These are phyloP conservation scores for Leuciscus idus DNA, from an alignment of 2,113 vertebrate genomes.

Conservation along the genomic window DNA sequence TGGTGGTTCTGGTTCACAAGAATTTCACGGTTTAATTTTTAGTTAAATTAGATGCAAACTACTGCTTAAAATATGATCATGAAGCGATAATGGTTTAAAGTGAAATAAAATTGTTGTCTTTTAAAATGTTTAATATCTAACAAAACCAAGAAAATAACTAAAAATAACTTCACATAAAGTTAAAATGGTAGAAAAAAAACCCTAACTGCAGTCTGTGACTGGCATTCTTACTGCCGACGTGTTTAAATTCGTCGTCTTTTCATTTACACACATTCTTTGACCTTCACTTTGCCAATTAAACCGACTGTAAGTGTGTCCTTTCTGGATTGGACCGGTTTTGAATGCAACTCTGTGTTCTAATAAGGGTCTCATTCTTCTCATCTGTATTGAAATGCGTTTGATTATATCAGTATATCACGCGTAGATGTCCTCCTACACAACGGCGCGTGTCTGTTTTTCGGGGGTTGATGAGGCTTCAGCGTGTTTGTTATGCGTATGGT, in stretches of 20 bases:
- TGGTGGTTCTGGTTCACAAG: neutral
- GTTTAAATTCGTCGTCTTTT: slow-evolving; percentile 37
- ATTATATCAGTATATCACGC: neutral
- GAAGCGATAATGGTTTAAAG: neutral
- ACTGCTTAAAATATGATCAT: neutral
- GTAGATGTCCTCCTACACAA: neutral
- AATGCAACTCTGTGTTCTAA: slow-evolving; percentile 29
- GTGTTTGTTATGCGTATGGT: slow-evolving; percentile 38
- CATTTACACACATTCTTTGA: slow-evolving; percentile 42
- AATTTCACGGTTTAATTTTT: neutral
- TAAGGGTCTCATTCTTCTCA: slow-evolving; percentile 10
- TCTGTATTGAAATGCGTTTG: slow-evolving; percentile 50
- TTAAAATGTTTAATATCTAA: neutral
- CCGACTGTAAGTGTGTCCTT: slow-evolving; percentile 42
- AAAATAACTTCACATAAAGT: neutral
- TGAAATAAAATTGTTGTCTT: neutral
- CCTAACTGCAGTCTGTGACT: neutral
- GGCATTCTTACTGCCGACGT: neutral
- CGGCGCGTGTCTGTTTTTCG: neutral
- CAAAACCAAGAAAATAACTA: neutral
- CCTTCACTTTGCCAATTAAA: slow-evolving; percentile 59
- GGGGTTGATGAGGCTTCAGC: neutral
- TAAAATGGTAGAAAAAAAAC: neutral
- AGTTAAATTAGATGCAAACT: neutral
- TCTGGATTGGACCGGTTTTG: slow-evolving; percentile 21